Percentiles rank a stretch among this genome's conserved stretches.
Evolutionary conservation across 1,140 invertebrate species (phyloP).

Genomic region (Stegodyphus dumicola): DNA sequence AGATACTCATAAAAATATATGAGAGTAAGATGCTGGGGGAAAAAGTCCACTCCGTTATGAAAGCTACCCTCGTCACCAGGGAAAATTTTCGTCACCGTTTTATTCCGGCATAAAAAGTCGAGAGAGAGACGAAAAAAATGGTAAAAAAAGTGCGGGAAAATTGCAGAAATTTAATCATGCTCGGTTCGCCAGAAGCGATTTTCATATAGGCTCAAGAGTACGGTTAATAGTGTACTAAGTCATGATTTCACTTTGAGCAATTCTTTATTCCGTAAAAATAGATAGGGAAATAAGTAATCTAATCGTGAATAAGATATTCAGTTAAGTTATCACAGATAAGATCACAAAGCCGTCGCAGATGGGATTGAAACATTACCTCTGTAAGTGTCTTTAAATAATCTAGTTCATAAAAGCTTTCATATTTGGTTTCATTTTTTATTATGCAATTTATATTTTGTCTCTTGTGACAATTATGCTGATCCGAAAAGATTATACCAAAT

Average conservation of each 20-base stretch:
- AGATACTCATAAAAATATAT: constrained; percentile 50
- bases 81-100: constrained; percentile 36
- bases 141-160: constrained; percentile 27
- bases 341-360: too few relatives aligned
- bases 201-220: constrained; percentile 8
- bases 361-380: too few relatives aligned
- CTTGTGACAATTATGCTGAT: too few relatives aligned
- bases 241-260: background rate
- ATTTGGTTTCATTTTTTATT: too few relatives aligned
- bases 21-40: constrained; percentile 6
- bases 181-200: constrained; percentile 41
- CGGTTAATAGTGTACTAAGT: background rate
- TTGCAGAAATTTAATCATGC: constrained; percentile 54
- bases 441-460: too few relatives aligned
- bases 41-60: constrained; percentile 9
- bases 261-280: background rate
- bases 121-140: constrained; percentile 11
- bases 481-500: too few relatives aligned
- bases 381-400: too few relatives aligned
- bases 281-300: too few relatives aligned
- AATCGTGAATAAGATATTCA: too few relatives aligned
- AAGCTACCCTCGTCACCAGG: background rate
- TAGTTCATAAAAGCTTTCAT: too few relatives aligned
- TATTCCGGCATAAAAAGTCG: constrained; percentile 14
- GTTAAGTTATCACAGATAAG: too few relatives aligned